Conservation (phyloP, 2,888 invertebrate species). For the Phorcus lineatus region DNA sequence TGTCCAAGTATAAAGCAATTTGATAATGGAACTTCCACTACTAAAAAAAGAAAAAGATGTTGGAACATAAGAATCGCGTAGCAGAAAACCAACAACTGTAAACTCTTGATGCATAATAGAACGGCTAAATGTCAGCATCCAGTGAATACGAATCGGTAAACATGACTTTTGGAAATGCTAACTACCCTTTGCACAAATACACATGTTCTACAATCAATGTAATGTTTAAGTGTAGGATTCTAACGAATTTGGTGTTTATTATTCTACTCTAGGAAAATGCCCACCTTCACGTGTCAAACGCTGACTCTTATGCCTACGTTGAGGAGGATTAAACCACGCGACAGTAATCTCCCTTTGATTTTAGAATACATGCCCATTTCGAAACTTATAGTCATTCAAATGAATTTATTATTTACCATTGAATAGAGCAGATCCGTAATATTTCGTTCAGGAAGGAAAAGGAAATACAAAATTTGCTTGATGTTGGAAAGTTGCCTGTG, state of each 20-base stretch:
- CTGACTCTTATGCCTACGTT: background rate
- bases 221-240: constrained; percentile 4
- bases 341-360: constrained; percentile 4
- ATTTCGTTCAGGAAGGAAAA: too few species aligned
- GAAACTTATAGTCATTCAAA: too few species aligned
- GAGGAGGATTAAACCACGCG: background rate
- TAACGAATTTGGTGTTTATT: constrained; percentile 12
- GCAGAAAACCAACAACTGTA: too few species aligned
- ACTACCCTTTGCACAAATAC: background rate
- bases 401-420: too few species aligned
- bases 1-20: too few species aligned
- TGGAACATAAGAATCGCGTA: too few species aligned
- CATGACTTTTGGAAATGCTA: background rate
- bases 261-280: background rate
- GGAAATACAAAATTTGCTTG: too few species aligned
- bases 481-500: too few species aligned
- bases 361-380: too few species aligned
- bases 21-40: too few species aligned
- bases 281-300: constrained; percentile 3
- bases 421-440: too few species aligned
- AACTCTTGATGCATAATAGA: background rate
- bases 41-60: too few species aligned
- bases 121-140: background rate
- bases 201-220: background rate
- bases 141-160: background rate